Conservation (phyloP, 92 coral and sea anemone species). For the Siderastrea siderea region DNA sequence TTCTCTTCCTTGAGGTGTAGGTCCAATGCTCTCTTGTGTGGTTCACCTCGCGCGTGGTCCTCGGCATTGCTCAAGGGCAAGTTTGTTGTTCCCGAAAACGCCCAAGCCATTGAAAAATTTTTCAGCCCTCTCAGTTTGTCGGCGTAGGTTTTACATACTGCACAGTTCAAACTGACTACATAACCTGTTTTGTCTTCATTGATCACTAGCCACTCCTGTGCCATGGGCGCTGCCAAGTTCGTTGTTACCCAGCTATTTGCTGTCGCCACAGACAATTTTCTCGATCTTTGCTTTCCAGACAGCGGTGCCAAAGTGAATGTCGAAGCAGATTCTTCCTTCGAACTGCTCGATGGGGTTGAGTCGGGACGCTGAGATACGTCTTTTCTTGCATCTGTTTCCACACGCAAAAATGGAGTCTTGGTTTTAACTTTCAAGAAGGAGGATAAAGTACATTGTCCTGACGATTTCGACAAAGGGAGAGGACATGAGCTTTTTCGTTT, state of each 20-base stretch:
- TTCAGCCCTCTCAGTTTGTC: constrained; percentile 74
- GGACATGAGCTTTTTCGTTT: constrained; percentile 10
- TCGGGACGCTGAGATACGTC: not conserved
- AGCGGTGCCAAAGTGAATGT: constrained; percentile 17
- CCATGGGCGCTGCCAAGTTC: constrained; percentile 60
- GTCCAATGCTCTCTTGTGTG: constrained; percentile 78
- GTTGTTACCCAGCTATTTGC: constrained; percentile 75
- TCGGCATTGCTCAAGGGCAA: constrained; percentile 72
- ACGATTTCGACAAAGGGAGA: constrained; percentile 41
- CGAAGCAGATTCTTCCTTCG: not conserved
- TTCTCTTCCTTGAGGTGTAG: constrained; percentile 49
- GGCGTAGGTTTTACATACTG: constrained; percentile 74
- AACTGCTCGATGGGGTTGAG: not conserved
- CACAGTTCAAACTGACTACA: constrained; percentile 73
- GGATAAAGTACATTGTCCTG: constrained; percentile 49
- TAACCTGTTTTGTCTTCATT: constrained; percentile 58
- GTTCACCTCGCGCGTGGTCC: constrained; percentile 78
- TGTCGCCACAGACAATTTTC: constrained; percentile 57
- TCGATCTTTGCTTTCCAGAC: constrained; percentile 48
- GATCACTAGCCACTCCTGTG: constrained; percentile 77
- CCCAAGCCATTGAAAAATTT: constrained; percentile 74
- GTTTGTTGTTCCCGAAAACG: constrained; percentile 74
- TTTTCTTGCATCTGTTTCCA: not conserved
- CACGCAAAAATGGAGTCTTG: constrained; percentile 1
- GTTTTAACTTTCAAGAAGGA: constrained; percentile 65